phyloP scores from a whole-genome alignment of 2,113 vertebrate species.

The Nycticryphes semicollaris region DNA sequence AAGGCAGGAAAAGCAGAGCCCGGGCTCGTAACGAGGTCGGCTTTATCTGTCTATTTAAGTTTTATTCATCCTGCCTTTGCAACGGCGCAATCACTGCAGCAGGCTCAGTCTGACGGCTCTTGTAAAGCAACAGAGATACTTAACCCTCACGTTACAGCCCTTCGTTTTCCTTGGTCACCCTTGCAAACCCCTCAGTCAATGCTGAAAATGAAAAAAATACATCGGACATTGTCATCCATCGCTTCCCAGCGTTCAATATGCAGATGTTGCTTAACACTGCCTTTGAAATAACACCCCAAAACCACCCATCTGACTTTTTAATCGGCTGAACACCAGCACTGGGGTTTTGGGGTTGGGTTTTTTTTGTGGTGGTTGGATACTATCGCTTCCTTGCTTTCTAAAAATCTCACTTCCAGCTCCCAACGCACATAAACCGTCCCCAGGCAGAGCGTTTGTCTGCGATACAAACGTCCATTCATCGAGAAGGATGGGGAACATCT shows the following conservation, averaged over 20 bases:
- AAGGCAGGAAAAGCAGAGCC: neutral
- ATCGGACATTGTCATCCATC: no score
- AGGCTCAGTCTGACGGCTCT: neutral
- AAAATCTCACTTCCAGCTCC: neutral
- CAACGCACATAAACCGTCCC: neutral
- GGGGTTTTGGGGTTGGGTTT: neutral
- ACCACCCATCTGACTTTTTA: neutral
- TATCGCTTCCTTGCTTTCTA: neutral
- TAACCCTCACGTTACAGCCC: neutral
- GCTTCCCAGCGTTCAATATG: neutral
- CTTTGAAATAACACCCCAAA: neutral
- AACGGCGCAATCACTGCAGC: neutral
- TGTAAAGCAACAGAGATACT: neutral
- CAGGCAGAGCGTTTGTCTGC: accelerated
- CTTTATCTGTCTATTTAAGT: neutral
- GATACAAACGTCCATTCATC: neutral
- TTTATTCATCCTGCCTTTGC: neutral
- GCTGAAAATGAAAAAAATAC: neutral
- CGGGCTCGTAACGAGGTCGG: neutral
- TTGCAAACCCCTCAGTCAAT: neutral
- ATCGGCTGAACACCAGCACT: neutral
- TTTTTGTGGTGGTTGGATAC: neutral
- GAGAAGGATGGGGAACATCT: neutral
- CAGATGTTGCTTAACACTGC: neutral
- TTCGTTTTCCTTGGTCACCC: neutral